Base-by-base conservation (phyloP, 2,797 vertebrate genomes). In the Hoplostethus mediterraneus region DNA sequence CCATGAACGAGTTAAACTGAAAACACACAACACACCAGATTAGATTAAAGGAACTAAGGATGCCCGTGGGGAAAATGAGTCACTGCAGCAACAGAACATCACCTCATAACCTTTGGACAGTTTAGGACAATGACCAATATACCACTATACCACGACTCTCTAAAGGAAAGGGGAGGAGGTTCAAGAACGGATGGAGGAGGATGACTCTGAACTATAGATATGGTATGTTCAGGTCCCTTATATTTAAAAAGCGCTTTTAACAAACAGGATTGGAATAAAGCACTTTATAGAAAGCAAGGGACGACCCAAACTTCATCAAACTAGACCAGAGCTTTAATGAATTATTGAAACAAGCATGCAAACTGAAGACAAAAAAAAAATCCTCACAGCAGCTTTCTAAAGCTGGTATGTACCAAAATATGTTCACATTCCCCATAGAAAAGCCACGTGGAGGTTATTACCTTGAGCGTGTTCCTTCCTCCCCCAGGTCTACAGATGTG, bases 1-100 rank as follows among this genome's bases (percentile, higher is more conserved):
- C 92, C 96, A 99, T 99, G 93, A 99, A 99, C 51, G 98, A 97
- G 93, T 97, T 99, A 91, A 99, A 99, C 98, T 99, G 79, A 71
- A 92, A 91, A 21, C 0, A 79, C 36, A 16, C 4, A 54, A 38
- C 1, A n/a, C 0, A 38, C 14, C 4, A 66, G 1, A 63, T 3
- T 11, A 11, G 10, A 63, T 14, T 0, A 55, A 17, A 45, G 21
- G 28, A 3, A 56, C 1, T 0, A 63, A 12, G 40, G 40, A 44
- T 44, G 6, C 33, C 33, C 3, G 6, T 33, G 33, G 33, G n/a
- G 40, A 12, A 44, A 44, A 40, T 40, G 10, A 11, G 11, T 44
- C 40, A 44, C 40, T 12, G 40, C 40, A 44, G 10, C 40, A 44
- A 2, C 40, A 44, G 10, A 44, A 44, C 40, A 40, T 6, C 2